Percentiles rank a stretch among this genome's conserved stretches.
Conservation (phyloP, 2,113 vertebrate genomes). For the Ifrita kowaldi region DNA sequence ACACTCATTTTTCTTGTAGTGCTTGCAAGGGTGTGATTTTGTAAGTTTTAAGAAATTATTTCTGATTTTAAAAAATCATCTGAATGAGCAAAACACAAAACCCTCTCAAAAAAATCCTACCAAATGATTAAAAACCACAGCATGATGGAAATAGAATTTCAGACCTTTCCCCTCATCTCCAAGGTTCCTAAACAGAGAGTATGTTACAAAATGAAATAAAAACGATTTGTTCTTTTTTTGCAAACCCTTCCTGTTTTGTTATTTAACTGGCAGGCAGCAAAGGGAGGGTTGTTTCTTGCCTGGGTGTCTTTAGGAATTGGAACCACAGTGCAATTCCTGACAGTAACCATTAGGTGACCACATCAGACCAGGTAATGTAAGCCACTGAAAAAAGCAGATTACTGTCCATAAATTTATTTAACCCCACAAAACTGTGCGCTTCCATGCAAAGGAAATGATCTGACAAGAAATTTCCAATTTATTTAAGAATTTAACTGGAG, state of each 20-base stretch:
- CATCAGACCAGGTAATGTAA: conserved; percentile 65
- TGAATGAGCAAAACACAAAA: not conserved
- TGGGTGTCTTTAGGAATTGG: not conserved
- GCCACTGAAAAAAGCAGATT: not conserved
- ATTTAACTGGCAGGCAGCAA: not conserved
- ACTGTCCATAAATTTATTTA: not conserved
- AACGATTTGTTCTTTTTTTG: fast-evolving
- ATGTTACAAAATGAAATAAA: not conserved
- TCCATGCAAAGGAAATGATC: not conserved
- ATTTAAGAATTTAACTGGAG: not conserved
- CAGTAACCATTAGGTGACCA: conserved; percentile 70
- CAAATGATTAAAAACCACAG: not conserved
- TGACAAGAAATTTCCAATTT: not conserved
- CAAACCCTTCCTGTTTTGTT: not conserved
- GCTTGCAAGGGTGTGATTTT: not conserved
- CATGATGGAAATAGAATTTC: not conserved
- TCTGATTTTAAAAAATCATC: not conserved
- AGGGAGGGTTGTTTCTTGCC: not conserved
- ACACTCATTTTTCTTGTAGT: not conserved
- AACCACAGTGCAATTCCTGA: conserved; percentile 43
- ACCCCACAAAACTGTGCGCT: not conserved
- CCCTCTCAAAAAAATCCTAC: not conserved
- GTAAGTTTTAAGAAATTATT: not conserved
- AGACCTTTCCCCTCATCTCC: not conserved
- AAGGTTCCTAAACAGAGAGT: not conserved